Evolutionary conservation across 2,113 vertebrate species (phyloP).

Genomic region (Indicator indicator): DNA sequence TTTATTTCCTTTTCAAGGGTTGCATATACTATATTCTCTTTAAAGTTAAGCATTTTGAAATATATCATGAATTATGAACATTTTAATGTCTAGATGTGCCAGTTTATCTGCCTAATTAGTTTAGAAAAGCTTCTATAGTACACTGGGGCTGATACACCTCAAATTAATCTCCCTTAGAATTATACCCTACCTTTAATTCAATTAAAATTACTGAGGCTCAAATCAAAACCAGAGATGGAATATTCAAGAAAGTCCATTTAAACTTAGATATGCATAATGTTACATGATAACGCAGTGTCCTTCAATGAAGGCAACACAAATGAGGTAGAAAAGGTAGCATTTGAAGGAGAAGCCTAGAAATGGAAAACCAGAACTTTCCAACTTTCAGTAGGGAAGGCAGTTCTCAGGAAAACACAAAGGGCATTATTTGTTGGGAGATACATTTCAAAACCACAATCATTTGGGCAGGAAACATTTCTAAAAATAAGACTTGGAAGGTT

Average conservation of each 20-base stretch:
- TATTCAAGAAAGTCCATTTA: background rate
- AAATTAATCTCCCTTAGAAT: background rate
- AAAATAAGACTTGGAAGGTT: background rate
- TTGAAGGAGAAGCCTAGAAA: background rate
- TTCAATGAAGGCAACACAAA: background rate
- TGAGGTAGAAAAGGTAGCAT: background rate
- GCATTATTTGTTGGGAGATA: background rate
- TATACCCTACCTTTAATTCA: background rate
- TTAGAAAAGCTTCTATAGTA: background rate
- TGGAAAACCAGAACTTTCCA: background rate
- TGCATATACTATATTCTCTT: background rate
- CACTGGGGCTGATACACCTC: background rate
- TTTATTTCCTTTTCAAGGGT: background rate
- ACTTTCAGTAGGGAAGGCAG: background rate
- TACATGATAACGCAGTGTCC: background rate
- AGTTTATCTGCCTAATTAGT: background rate
- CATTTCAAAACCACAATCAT: background rate
- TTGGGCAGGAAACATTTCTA: background rate
- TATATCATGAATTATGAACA: background rate
- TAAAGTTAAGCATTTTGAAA: background rate
- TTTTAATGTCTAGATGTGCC: background rate
- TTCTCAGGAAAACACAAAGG: background rate
- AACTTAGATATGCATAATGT: background rate
- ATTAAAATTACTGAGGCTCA: background rate
- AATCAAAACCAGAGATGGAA: background rate